Percentiles rank a stretch among this genome's conserved stretches.
Evolutionary conservation across 2,888 invertebrate species (phyloP).

Genomic region (Bombylius discolor): DNA sequence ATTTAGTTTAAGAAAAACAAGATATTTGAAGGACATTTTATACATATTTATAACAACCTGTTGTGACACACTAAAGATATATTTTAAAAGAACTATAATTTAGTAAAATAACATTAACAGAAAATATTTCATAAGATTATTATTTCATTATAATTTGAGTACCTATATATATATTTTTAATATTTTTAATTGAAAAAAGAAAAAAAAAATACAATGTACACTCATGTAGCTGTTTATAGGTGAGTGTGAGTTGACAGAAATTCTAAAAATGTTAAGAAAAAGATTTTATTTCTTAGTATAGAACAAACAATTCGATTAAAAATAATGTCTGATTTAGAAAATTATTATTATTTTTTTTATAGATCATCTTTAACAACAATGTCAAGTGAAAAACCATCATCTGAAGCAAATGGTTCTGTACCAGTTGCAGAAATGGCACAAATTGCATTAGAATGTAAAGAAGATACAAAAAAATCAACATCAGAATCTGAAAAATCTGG

Average conservation of each 20-base stretch:
- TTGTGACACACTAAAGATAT: too few species aligned
- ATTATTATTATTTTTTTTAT: slow-evolving; percentile 10
- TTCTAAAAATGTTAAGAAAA: too few species aligned
- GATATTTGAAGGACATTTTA: too few species aligned
- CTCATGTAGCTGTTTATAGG: slow-evolving; percentile 19
- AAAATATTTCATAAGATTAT: too few species aligned
- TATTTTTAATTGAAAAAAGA: neutral
- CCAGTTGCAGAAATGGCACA: slow-evolving; percentile 31
- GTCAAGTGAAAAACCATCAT: slow-evolving; percentile 9
- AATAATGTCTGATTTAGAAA: slow-evolving; percentile 7
- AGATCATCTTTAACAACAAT: slow-evolving; percentile 13
- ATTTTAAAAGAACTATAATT: too few species aligned
- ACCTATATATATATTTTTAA: too few species aligned
- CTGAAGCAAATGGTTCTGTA: slow-evolving; percentile 17
- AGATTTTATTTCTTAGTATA: too few species aligned
- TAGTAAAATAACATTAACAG: too few species aligned
- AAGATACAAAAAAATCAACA: slow-evolving; percentile 17
- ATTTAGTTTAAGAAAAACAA: too few species aligned
- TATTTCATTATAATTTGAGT: too few species aligned
- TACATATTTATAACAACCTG: too few species aligned
- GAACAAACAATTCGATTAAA: too few species aligned
- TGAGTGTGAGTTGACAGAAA: neutral
- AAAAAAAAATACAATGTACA: slow-evolving; percentile 12
- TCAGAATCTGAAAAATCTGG: slow-evolving; percentile 23
- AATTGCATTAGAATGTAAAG: slow-evolving; percentile 24